A percentile compares a stretch with the other conserved stretches of the same genome.
phyloP scores from a whole-genome alignment of 1,140 invertebrate species.

The Drosophila nasuta region DNA sequence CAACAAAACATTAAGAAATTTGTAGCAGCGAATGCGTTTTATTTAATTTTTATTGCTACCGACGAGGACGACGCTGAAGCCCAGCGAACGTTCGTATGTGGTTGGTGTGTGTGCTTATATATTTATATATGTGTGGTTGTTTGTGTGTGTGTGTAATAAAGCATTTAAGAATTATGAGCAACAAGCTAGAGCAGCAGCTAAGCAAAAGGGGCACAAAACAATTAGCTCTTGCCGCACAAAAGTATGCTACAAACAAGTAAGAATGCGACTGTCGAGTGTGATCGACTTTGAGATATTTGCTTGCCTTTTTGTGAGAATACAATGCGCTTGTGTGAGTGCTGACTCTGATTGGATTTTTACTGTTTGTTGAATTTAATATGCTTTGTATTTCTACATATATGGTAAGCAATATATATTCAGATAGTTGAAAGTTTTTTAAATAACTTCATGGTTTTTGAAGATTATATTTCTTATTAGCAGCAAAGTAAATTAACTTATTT shows the following conservation, averaged over 20 bases:
- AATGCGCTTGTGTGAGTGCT: too few species aligned
- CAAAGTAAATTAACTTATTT: too few species aligned
- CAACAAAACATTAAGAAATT: constrained; percentile 52
- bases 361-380: too few species aligned
- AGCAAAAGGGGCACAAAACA: constrained; percentile 30
- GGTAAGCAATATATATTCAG: too few species aligned
- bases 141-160: constrained; percentile 36
- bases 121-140: constrained; percentile 4
- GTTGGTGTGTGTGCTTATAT: constrained; percentile 4
- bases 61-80: constrained; percentile 18
- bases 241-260: constrained; percentile 35
- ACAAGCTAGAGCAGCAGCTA: constrained; percentile 31
- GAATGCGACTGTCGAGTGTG: too few species aligned
- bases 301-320: too few species aligned
- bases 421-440: too few species aligned
- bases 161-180: constrained; percentile 51
- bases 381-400: too few species aligned
- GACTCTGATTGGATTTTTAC: too few species aligned
- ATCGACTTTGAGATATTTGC: too few species aligned
- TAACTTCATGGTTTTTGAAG: too few species aligned
- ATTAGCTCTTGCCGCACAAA: constrained; percentile 44
- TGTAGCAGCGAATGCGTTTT: constrained; percentile 52
- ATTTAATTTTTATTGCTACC: constrained; percentile 52
- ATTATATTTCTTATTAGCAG: too few species aligned
- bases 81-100: constrained; percentile 2